Evolutionary conservation across 2,888 invertebrate genomes (phyloP).

Genomic region (Eupithecia subumbrata): DNA sequence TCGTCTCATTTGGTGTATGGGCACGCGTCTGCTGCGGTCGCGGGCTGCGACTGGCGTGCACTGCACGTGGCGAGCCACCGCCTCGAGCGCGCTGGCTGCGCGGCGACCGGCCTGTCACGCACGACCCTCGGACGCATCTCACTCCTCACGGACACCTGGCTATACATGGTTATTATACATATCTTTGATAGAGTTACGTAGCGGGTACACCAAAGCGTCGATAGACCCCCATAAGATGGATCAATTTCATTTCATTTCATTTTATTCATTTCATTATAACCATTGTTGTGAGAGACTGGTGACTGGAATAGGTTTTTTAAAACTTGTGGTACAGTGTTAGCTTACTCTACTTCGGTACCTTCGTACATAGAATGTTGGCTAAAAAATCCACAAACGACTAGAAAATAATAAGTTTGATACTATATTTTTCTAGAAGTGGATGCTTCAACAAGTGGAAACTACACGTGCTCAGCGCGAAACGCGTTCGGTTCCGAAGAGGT

Average conservation of each 20-base stretch:
- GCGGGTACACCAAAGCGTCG: too few species aligned
- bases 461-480: slow-evolving; percentile 92
- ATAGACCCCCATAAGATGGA: too few species aligned
- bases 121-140: slow-evolving; percentile 88
- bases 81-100: slow-evolving; percentile 91
- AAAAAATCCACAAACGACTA: background rate
- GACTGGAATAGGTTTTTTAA: too few species aligned
- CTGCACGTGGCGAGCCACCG: slow-evolving; percentile 90
- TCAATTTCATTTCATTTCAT: too few species aligned
- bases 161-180: slow-evolving; percentile 84
- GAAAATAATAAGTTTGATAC: background rate
- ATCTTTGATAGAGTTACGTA: background rate
- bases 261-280: too few species aligned
- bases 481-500: slow-evolving; percentile 93
- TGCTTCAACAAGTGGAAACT: slow-evolving; percentile 89
- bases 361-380: background rate
- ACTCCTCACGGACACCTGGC: slow-evolving; percentile 88
- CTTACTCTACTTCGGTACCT: background rate
- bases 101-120: slow-evolving; percentile 87
- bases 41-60: slow-evolving; percentile 87
- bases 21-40: slow-evolving; percentile 88
- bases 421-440: slow-evolving; percentile 84
- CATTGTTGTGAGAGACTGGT: too few species aligned
- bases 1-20: slow-evolving; percentile 92
- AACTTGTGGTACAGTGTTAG: too few species aligned